Evolutionary conservation across 2,888 invertebrate genomes (phyloP), one percentile per base, ranked within the genome.

Genomic region (Plemyria rubiginata): DNA sequence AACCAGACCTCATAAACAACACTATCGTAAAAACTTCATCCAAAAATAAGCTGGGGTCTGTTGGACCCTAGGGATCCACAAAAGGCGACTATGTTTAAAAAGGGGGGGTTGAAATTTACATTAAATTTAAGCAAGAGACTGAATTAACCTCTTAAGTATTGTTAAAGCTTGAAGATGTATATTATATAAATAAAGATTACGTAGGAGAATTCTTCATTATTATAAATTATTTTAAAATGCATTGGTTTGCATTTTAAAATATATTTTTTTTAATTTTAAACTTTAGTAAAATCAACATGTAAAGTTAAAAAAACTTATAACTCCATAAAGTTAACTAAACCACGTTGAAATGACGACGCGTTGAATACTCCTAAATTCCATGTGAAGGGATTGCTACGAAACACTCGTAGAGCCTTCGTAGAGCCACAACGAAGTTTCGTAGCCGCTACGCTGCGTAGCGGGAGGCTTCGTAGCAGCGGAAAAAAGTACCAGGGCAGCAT

Each of bases 401-500:
- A 38, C 3, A 8, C 36, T 38, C 36, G 36, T 38, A 38, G 36
- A 38, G 36, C 36, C 36, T 28, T 32, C 8, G 29, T 49, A 29
- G 50, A 46, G 4, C 15, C 63, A 55, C 66, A 63, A 70, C 70
- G 56, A 53, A 43, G 28, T 32, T 22, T 57, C 65, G 68, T 68
- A 70, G 68, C 58, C 12, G 58, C 57, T 65, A 62, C 62, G 65
- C 49, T 22, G 56, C 67, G 73, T 72, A 73, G 75, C 66, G 70
- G 66, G 68, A 79, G 73, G 75, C 72, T 82, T 75, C 70, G 69
- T 60, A 55, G 78, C 74, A 67, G 75, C 73, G 72, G 75, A 75
- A 73, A 80, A 86, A 80, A 60, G 71, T 84, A 89, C 85, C 66
- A 87, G 82, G 85, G 51, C 1, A 60, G 41, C 84, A 90, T 82